These are phyloP conservation scores for Ctenoplectra terminalis DNA, from an alignment of 1,140 invertebrate species.

Conservation along the genomic window DNA sequence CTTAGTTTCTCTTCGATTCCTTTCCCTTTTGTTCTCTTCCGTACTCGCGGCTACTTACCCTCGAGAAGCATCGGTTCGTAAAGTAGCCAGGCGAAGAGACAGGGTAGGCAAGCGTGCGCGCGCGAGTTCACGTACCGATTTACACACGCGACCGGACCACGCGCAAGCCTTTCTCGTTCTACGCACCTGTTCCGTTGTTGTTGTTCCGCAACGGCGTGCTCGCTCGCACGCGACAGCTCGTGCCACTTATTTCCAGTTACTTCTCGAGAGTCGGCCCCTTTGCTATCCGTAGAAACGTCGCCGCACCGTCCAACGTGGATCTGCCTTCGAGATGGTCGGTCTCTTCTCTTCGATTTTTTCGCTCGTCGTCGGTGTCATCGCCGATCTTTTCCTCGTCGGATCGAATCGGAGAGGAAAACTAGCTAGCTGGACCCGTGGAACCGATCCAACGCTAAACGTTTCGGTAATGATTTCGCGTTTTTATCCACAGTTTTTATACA, in stretches of 20 bases:
- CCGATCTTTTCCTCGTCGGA: background rate
- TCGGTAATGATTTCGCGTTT: background rate
- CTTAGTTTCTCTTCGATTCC: background rate
- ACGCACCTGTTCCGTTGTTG: slow-evolving; percentile 65
- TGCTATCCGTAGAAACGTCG: background rate
- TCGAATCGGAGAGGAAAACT: too few relatives aligned
- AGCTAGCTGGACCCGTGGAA: too few relatives aligned
- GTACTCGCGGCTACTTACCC: background rate
- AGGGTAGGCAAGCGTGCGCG: background rate
- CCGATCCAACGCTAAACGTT: too few relatives aligned
- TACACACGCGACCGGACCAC: background rate
- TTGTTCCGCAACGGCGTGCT: slow-evolving; percentile 33
- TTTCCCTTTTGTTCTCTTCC: background rate
- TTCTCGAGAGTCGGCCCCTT: background rate
- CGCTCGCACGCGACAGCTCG: slow-evolving; percentile 70
- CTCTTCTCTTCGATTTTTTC: too few relatives aligned
- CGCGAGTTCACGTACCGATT: slow-evolving; percentile 11
- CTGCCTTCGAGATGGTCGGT: slow-evolving; percentile 13
- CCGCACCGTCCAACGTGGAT: background rate
- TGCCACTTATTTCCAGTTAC: slow-evolving; percentile 66
- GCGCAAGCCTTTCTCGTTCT: slow-evolving; percentile 50
- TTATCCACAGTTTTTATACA: slow-evolving; percentile 3
- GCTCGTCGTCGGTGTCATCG: too few relatives aligned
- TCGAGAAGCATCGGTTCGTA: background rate
- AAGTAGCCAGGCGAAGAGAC: background rate